A percentile compares a stretch with the other conserved stretches of the same genome.
Conservation (phyloP, 2,888 invertebrate genomes). For the Callyntrura guangdongensis region DNA sequence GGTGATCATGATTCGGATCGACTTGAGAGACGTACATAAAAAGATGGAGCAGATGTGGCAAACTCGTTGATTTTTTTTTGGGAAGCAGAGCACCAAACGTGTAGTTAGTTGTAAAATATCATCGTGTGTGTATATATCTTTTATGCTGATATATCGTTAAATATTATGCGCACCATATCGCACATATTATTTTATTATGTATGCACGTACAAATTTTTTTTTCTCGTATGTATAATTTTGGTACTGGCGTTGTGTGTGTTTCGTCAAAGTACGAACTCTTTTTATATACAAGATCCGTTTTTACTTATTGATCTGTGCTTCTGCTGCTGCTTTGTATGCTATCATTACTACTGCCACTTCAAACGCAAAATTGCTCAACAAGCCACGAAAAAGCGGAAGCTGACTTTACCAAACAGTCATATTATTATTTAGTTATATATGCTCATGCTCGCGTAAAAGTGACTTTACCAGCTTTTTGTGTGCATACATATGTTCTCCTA, state of each 20-base stretch:
- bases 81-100: constrained; percentile 5
- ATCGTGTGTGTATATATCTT: not conserved
- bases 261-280: not conserved
- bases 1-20: constrained; percentile 77
- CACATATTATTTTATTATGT: not conserved
- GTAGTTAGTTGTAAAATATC: constrained; percentile 36
- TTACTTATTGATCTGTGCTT: not conserved
- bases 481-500: not conserved
- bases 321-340: not conserved
- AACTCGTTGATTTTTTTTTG: constrained; percentile 26
- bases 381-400: constrained; percentile 7
- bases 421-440: not conserved
- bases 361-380: not conserved
- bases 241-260: not conserved
- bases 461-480: too few species aligned
- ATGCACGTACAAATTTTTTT: not conserved
- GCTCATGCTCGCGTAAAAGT: not conserved
- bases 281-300: not conserved
- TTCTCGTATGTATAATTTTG: constrained; percentile 6
- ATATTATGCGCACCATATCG: constrained; percentile 4
- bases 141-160: constrained; percentile 26
- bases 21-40: constrained; percentile 77
- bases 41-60: constrained; percentile 78
- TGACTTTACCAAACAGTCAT: not conserved
- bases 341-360: too few species aligned